Conservation (phyloP, 2,797 vertebrate genomes). For the Synanceia verrucosa region DNA sequence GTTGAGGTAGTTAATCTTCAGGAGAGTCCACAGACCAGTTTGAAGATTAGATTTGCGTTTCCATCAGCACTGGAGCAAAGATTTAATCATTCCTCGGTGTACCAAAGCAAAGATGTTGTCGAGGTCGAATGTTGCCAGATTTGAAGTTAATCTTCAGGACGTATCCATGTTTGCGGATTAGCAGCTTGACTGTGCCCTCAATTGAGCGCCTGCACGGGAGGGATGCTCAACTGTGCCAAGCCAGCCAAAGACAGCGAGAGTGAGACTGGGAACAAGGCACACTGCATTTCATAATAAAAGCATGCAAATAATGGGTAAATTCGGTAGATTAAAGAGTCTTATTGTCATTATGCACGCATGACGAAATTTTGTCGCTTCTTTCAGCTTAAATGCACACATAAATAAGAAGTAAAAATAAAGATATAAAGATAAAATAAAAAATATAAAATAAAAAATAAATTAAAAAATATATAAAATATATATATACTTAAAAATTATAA, state of each 20-base stretch:
- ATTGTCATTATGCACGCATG: too few species aligned
- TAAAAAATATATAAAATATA: neutral
- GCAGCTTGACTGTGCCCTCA: slow-evolving; percentile 75
- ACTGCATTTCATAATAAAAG: slow-evolving; percentile 55
- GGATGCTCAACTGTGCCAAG: slow-evolving; percentile 49
- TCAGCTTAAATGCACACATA: too few species aligned
- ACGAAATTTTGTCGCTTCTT: too few species aligned
- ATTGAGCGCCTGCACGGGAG: slow-evolving; percentile 74
- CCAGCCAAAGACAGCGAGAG: neutral
- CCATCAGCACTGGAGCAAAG: slow-evolving; percentile 80
- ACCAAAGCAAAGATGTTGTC: slow-evolving; percentile 82
- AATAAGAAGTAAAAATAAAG: too few species aligned
- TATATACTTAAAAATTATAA: too few species aligned
- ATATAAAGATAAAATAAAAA: too few species aligned
- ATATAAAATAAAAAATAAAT: too few species aligned
- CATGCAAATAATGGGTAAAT: neutral
- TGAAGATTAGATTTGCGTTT: slow-evolving; percentile 81
- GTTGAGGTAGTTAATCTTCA: slow-evolving; percentile 78
- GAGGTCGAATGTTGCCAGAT: slow-evolving; percentile 83
- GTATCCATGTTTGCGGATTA: slow-evolving; percentile 85
- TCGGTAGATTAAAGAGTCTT: too few species aligned
- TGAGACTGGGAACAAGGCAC: neutral
- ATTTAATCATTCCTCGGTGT: slow-evolving; percentile 87
- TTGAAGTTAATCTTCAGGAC: slow-evolving; percentile 85
- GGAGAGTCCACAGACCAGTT: slow-evolving; percentile 71